These are phyloP conservation scores for Trialeurodes vaporariorum DNA, from an alignment of 1,140 invertebrate genomes.

Conservation along the genomic window DNA sequence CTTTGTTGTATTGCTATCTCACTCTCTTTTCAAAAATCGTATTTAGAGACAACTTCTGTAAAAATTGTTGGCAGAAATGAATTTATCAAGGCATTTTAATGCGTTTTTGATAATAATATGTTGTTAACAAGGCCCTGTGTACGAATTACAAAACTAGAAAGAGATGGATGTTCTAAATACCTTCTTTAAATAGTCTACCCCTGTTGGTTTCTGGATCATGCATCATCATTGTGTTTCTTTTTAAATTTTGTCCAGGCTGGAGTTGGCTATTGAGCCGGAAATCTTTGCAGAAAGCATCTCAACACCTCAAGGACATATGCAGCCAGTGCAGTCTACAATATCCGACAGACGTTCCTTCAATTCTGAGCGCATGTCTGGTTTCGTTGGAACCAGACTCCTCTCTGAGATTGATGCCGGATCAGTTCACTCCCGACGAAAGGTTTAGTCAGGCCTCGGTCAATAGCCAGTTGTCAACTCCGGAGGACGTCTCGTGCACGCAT, in stretches of 20 bases:
- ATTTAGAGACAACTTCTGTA: too few relatives aligned
- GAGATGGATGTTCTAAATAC: too few relatives aligned
- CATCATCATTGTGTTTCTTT: background rate
- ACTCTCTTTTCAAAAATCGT: too few relatives aligned
- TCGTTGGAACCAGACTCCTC: conserved; percentile 91
- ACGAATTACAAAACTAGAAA: too few relatives aligned
- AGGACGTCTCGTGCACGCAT: conserved; percentile 93
- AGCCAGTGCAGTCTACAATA: conserved; percentile 73
- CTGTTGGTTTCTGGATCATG: too few relatives aligned
- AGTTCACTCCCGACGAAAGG: conserved; percentile 82
- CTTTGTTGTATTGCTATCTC: too few relatives aligned
- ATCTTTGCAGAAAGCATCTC: conserved; percentile 74
- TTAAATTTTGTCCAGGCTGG: conserved; percentile 54
- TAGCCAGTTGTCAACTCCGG: conserved; percentile 73
- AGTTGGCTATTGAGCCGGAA: conserved; percentile 84
- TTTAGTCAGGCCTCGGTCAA: conserved; percentile 75
- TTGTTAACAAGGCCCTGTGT: too few relatives aligned
- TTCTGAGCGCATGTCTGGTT: conserved; percentile 92
- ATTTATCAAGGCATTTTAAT: too few relatives aligned
- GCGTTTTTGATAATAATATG: too few relatives aligned
- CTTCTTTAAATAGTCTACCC: too few relatives aligned
- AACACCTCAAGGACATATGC: conserved; percentile 81
- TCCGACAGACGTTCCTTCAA: conserved; percentile 68
- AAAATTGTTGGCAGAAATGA: too few relatives aligned
- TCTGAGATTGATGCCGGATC: conserved; percentile 87